A percentile compares a stretch with the other conserved stretches of the same genome.
These are phyloP conservation scores for Drosophila azteca DNA, from an alignment of 1,140 invertebrate genomes.

Conservation along the genomic window DNA sequence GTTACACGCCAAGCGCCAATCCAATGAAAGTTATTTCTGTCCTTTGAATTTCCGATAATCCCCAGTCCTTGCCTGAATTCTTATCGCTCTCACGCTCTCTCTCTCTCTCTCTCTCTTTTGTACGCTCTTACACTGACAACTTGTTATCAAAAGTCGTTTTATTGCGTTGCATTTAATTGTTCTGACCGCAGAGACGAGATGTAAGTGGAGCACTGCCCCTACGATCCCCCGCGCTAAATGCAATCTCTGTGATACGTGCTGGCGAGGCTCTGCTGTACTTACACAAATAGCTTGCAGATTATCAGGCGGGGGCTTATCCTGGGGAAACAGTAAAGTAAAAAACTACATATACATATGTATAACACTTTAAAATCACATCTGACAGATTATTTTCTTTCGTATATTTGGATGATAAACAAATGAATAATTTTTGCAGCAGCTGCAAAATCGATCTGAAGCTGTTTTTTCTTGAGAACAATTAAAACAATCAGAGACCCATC, in stretches of 20 bases:
- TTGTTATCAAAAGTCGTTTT: conserved; percentile 24
- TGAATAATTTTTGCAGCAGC: no score
- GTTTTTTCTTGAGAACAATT: no score
- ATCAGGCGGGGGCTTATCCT: not conserved
- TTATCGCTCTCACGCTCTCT: not conserved
- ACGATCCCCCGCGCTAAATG: not conserved
- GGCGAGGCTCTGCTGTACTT: conserved; percentile 18
- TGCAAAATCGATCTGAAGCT: no score
- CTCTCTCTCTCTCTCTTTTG: not conserved
- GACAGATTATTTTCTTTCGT: not conserved
- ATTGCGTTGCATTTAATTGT: conserved; percentile 36
- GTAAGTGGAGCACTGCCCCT: conserved; percentile 9
- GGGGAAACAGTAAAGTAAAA: not conserved
- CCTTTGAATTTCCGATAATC: not conserved
- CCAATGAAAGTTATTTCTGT: conserved; percentile 1
- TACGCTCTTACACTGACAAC: conserved; percentile 15
- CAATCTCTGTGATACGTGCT: not conserved
- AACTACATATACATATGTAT: conserved; percentile 2
- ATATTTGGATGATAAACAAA: no score
- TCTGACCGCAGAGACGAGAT: not conserved
- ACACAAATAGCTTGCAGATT: conserved; percentile 3
- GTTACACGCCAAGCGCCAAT: no score
- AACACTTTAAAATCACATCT: conserved; percentile 1
- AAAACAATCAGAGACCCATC: no score
- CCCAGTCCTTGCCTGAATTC: not conserved